Percentiles rank a stretch among this genome's conserved stretches.
phyloP scores from a whole-genome alignment of 2,797 vertebrate genomes.

The Graptemys geographica region DNA sequence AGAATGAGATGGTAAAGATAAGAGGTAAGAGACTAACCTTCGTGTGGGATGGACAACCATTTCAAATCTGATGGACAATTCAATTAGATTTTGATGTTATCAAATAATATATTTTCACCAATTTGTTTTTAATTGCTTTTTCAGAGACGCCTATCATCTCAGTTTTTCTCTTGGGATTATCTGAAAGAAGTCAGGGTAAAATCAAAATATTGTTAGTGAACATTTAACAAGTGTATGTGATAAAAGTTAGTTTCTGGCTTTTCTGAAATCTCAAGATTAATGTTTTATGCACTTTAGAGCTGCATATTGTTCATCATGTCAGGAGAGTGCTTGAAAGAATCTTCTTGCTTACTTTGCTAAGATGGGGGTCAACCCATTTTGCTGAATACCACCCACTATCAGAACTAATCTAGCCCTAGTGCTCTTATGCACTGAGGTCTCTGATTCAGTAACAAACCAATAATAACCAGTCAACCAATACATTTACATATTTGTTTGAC shows the following conservation, averaged over 20 bases:
- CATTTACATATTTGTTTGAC: neutral
- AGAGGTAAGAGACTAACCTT: neutral
- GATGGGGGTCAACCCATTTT: neutral
- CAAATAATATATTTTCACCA: neutral
- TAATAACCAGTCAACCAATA: neutral
- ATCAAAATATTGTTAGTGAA: neutral
- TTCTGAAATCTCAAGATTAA: conserved; percentile 62
- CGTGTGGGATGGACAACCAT: neutral
- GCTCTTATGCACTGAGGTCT: neutral
- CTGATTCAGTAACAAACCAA: neutral
- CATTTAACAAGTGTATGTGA: conserved; percentile 24
- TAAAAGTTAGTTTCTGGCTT: conserved; percentile 26
- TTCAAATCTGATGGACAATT: neutral
- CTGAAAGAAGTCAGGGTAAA: neutral
- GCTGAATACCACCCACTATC: neutral
- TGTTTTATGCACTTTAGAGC: conserved; percentile 36
- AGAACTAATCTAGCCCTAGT: neutral
- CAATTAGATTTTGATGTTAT: neutral
- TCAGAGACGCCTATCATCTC: neutral
- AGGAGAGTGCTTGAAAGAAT: neutral
- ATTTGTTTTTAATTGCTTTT: neutral
- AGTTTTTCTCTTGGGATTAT: neutral
- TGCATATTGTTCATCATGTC: conserved; percentile 41
- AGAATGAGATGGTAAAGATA: neutral
- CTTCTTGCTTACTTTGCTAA: neutral